Evolutionary conservation across 2,888 invertebrate species (phyloP), one percentile per base, ranked within the genome.

Genomic region (Thymelicus sylvestris): DNA sequence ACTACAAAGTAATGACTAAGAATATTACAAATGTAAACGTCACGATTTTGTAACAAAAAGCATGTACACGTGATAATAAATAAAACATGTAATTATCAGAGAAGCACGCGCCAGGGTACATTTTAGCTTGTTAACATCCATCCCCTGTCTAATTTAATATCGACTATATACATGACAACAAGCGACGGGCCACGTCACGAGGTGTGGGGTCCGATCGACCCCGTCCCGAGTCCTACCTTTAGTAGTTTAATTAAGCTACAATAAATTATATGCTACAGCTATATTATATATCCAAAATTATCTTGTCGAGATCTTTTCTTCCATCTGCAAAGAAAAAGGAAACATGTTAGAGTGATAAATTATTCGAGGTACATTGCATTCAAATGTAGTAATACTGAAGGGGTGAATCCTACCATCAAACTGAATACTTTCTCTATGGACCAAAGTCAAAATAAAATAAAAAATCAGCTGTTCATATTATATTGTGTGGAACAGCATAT

Each of bases 181-280:
- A 4, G 44, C 12, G 12, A 10, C 44, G 44, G 44, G 12, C 12
- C 41, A 8, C 8, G 41, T 41, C 41, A 7, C 41, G 41, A 7
- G 41, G 39, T 7, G 44, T 10, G 44, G 44, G 8, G 44, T 44
- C 44, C 2, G 44, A 44, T 8, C 44, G 44, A 44, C 7, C 44
- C 44, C 44, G 50, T 15, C 15, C 50, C 50, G 15, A n/a, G 7
- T 19, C 50, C 50, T 52, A 52, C 19, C 8, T 65, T 31, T 44
- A 31, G 31, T 31, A 31, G 41, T 66, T 31, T 66, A 15, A 47
- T 48, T 59, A 66, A n/a, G 38, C 66, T 66, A 66, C 48, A 66
- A 59, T 66, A 66, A 59, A 66, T 41, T 59, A 66, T 66, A 59
- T n/a, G 59, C 55, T 60, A 48, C 41, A n/a, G 47, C 66, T 59